Percentiles rank a stretch among this genome's conserved stretches.
phyloP scores from a whole-genome alignment of 2,113 vertebrate species.

The Montifringilla adamsi region DNA sequence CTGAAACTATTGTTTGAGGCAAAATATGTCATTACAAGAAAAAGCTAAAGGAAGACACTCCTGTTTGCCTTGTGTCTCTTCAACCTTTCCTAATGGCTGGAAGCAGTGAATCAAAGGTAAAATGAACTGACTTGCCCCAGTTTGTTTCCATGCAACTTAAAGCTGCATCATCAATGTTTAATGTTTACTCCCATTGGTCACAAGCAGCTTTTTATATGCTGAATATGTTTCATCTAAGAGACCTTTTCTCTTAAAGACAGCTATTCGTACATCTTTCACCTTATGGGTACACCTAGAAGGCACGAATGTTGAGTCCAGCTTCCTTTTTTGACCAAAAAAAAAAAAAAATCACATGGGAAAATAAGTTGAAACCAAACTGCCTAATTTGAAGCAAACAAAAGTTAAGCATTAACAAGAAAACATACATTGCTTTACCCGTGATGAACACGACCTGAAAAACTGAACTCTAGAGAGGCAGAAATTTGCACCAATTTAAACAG shows the following conservation, averaged over 20 bases:
- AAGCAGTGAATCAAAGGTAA: slow-evolving; percentile 72
- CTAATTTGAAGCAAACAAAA: neutral
- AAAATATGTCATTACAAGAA: neutral
- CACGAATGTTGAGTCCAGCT: neutral
- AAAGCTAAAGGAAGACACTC: neutral
- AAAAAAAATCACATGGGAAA: neutral
- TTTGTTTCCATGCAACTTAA: slow-evolving; percentile 67
- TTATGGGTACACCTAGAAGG: neutral
- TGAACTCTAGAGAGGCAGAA: neutral
- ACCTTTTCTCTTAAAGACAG: neutral
- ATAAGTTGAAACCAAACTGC: neutral
- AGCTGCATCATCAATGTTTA: slow-evolving; percentile 66
- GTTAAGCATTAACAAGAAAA: neutral
- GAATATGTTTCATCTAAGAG: neutral
- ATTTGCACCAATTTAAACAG: neutral
- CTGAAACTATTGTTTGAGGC: neutral
- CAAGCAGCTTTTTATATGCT: slow-evolving; percentile 1
- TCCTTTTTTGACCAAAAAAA: neutral
- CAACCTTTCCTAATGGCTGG: neutral
- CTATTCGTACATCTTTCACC: neutral
- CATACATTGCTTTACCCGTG: neutral
- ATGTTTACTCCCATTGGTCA: slow-evolving; percentile 49
- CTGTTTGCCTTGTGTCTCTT: neutral
- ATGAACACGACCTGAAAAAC: accelerated
- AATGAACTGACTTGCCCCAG: slow-evolving; percentile 66